Percentiles rank a stretch among this genome's conserved stretches.
Evolutionary conservation across 2,888 invertebrate genomes (phyloP).

Genomic region (Campoplex capitator): DNA sequence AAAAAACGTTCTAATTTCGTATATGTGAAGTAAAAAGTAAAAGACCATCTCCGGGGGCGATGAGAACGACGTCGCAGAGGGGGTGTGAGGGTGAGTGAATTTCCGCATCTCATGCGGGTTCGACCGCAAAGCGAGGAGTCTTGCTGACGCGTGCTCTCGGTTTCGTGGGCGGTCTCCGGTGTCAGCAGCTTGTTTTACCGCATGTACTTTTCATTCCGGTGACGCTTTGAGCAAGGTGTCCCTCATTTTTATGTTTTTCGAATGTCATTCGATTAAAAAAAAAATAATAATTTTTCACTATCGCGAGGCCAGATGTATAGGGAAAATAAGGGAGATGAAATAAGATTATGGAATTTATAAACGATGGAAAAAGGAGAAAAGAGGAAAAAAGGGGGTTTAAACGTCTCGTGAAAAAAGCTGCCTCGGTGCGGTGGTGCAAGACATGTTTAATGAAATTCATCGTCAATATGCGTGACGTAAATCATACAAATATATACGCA

Average conservation of each 20-base stretch:
- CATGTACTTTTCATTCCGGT: slow-evolving; percentile 32
- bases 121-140: slow-evolving; percentile 44
- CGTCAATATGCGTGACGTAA: background rate
- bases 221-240: slow-evolving; percentile 21
- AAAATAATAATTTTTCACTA: background rate
- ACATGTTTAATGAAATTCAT: background rate
- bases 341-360: background rate
- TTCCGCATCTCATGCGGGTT: slow-evolving; percentile 59
- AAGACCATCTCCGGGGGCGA: background rate
- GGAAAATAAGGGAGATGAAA: background rate
- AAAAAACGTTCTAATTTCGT: background rate
- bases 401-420: background rate
- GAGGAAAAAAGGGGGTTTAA: background rate
- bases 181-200: slow-evolving; percentile 54
- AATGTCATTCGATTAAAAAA: slow-evolving; percentile 1
- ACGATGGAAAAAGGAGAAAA: background rate
- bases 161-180: slow-evolving; percentile 63
- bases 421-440: background rate
- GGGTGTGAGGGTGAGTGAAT: slow-evolving; percentile 47
- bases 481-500: background rate
- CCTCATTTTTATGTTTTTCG: background rate
- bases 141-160: slow-evolving; percentile 66
- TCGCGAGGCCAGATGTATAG: background rate
- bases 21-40: background rate
- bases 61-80: background rate